These are phyloP conservation scores for Mormyrops attenuatus DNA, from an alignment of 2,797 vertebrate species.

Conservation along the genomic window DNA sequence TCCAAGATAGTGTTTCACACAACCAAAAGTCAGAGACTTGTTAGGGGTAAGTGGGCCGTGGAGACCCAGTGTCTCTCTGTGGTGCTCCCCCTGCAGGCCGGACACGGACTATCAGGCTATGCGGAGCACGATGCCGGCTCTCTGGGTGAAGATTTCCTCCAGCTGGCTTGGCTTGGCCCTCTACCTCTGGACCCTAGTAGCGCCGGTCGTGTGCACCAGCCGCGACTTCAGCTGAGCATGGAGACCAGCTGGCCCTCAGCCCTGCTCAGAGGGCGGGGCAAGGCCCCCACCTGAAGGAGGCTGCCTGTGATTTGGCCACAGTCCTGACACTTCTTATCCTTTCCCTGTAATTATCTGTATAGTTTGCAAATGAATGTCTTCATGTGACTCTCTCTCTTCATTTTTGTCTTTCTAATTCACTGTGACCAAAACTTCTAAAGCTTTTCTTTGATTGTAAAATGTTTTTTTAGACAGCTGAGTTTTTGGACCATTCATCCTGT, in stretches of 20 bases:
- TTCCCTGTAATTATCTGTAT: background rate
- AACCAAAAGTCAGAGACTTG: background rate
- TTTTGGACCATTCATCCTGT: background rate
- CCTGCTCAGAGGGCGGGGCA: background rate
- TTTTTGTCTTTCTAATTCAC: background rate
- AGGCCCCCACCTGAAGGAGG: background rate
- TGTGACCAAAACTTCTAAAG: background rate
- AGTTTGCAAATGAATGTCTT: background rate
- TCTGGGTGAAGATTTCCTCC: conserved; percentile 90
- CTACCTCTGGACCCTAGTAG: conserved; percentile 86
- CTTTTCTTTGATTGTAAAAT: background rate
- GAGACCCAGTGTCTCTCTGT: background rate
- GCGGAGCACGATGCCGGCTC: conserved; percentile 73
- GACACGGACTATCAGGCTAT: conserved; percentile 46
- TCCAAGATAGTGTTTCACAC: background rate
- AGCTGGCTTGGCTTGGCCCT: conserved; percentile 79
- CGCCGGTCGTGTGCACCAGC: conserved; percentile 67
- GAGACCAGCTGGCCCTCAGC: background rate
- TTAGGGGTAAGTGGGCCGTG: background rate
- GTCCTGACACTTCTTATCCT: background rate
- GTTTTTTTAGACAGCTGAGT: background rate
- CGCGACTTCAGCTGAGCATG: conserved; percentile 75
- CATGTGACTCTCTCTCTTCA: background rate
- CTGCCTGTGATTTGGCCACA: background rate
- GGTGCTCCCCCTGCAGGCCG: conserved; percentile 54